Percentiles rank a stretch among this genome's conserved stretches.
Conservation (phyloP, 2,113 vertebrate species). For the Anguilla rostrata region DNA sequence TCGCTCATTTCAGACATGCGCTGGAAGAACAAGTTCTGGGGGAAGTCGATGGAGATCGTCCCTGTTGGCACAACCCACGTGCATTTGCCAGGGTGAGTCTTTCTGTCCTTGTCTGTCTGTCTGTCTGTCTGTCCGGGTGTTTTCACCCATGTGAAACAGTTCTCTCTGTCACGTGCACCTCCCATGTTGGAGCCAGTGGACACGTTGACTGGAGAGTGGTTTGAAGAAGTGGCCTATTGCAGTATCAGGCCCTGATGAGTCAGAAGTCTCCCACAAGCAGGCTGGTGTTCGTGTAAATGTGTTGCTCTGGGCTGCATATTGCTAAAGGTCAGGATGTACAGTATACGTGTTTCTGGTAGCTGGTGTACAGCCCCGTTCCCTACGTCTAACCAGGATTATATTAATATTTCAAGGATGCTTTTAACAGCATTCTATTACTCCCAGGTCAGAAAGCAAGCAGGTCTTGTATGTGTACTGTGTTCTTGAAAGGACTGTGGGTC, state of each 20-base stretch:
- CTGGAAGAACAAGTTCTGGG: slow-evolving; percentile 99
- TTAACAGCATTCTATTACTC: background rate
- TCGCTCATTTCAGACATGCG: slow-evolving; percentile 80
- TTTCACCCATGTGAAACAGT: background rate
- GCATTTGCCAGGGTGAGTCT: slow-evolving; percentile 82
- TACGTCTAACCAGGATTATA: background rate
- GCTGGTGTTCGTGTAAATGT: background rate
- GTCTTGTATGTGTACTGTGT: background rate
- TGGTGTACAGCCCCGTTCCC: background rate
- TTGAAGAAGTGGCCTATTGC: background rate
- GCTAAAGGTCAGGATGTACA: slow-evolving; percentile 2
- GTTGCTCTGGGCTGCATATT: background rate
- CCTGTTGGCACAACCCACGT: slow-evolving; percentile 90
- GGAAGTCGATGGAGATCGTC: slow-evolving; percentile 98
- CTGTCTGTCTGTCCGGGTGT: background rate
- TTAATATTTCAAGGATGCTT: background rate
- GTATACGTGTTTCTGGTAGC: background rate
- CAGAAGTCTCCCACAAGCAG: background rate
- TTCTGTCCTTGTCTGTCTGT: background rate
- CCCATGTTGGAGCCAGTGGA: background rate
- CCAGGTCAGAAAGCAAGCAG: background rate
- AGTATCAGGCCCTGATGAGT: background rate
- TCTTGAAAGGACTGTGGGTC: background rate
- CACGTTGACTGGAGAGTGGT: background rate
- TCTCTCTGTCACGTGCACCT: background rate